Conservation (phyloP, 2,888 invertebrate species). For the Deilephila porcellus region DNA sequence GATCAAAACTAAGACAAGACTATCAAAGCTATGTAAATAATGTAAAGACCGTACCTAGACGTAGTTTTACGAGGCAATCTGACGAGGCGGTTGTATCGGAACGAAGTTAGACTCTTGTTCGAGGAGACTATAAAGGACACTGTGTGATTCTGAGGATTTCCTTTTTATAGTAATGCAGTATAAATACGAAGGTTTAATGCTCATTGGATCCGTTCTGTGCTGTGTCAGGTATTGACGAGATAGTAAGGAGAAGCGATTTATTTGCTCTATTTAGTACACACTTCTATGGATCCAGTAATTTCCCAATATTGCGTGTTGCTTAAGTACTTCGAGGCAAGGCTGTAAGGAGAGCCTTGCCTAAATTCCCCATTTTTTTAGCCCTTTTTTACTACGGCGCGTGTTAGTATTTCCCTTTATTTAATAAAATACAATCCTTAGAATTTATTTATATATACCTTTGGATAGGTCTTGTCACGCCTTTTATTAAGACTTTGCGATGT, state of each 20-base stretch:
- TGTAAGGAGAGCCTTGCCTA: too few species aligned
- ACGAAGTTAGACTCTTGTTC: slow-evolving; percentile 7
- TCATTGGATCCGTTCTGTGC: slow-evolving; percentile 34
- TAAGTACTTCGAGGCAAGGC: too few species aligned
- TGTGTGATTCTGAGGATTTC: slow-evolving; percentile 32
- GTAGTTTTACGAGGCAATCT: slow-evolving; percentile 14
- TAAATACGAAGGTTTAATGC: slow-evolving; percentile 37
- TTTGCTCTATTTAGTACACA: too few species aligned
- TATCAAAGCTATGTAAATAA: slow-evolving; percentile 17
- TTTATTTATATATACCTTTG: too few species aligned
- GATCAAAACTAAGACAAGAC: not conserved
- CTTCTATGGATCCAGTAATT: too few species aligned
- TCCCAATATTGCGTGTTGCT: too few species aligned
- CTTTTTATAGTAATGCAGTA: slow-evolving; percentile 37
- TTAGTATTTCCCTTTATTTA: too few species aligned
- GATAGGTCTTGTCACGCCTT: too few species aligned
- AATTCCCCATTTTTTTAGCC: too few species aligned
- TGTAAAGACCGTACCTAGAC: not conserved
- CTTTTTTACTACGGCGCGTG: too few species aligned
- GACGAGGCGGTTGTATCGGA: slow-evolving; percentile 14
- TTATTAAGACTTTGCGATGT: too few species aligned
- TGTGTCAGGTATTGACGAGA: slow-evolving; percentile 29
- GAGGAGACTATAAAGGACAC: not conserved
- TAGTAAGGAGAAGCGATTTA: not conserved
- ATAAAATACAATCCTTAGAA: too few species aligned